A percentile compares a stretch with the other conserved stretches of the same genome.
Conservation (phyloP, 2,113 vertebrate species). For the Actinemys pallida region DNA sequence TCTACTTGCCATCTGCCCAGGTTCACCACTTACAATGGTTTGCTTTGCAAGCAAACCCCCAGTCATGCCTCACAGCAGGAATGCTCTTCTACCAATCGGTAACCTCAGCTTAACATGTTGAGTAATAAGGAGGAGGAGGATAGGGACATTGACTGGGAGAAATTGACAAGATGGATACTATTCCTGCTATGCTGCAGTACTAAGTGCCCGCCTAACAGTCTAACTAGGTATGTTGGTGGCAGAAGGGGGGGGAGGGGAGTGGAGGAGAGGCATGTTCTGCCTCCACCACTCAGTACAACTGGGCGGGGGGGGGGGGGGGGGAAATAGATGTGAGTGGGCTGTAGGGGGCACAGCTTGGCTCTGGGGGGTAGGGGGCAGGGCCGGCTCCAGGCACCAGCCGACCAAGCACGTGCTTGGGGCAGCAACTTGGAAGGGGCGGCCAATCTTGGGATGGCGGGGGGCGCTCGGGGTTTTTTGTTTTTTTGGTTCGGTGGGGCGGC, state of each 20-base stretch:
- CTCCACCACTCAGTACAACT: background rate
- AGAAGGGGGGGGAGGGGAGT: background rate
- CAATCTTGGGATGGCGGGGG: too few species aligned
- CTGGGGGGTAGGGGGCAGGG: too few species aligned
- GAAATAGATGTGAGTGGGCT: too few species aligned
- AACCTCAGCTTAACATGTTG: rapidly evolving
- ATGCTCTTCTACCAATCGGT: rapidly evolving
- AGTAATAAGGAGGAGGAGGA: rapidly evolving
- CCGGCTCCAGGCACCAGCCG: too few species aligned
- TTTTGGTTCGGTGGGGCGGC: too few species aligned
- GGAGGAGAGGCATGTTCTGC: background rate
- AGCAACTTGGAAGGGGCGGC: too few species aligned
- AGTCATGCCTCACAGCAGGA: background rate
- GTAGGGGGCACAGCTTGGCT: too few species aligned
- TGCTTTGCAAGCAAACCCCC: background rate
- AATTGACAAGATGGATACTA: background rate
- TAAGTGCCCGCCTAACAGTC: background rate
- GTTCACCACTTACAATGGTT: background rate
- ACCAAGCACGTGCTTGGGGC: too few species aligned
- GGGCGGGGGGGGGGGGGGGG: background rate
- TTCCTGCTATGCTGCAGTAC: background rate
- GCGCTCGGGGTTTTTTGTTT: too few species aligned
- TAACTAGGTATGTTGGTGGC: background rate
- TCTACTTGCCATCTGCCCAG: background rate
- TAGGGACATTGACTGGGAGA: background rate